These are phyloP conservation scores for Leptosomus discolor DNA, from an alignment of 2,113 vertebrate species.

Conservation along the genomic window DNA sequence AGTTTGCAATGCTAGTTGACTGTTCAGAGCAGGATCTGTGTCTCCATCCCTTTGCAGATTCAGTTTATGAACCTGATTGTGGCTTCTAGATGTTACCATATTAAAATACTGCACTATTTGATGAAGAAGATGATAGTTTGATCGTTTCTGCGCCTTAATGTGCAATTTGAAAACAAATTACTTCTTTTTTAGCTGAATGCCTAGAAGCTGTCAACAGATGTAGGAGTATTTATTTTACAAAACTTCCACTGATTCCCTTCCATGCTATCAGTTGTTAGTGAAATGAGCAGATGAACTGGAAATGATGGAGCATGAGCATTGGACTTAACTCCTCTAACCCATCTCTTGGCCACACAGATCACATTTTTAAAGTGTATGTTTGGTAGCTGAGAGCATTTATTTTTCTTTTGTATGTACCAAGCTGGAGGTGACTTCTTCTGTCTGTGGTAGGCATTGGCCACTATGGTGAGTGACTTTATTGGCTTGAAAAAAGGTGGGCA, in stretches of 20 bases:
- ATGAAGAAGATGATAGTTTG: neutral
- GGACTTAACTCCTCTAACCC: neutral
- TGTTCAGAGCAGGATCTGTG: neutral
- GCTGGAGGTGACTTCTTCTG: neutral
- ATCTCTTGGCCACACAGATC: neutral
- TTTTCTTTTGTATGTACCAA: neutral
- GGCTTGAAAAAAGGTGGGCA: neutral
- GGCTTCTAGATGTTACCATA: neutral
- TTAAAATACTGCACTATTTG: neutral
- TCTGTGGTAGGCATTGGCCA: neutral
- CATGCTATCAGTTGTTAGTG: neutral
- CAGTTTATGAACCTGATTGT: neutral
- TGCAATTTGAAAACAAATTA: neutral
- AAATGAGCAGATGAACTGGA: neutral
- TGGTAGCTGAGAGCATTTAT: neutral
- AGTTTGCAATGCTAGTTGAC: neutral
- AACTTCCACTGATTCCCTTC: neutral
- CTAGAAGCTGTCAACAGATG: neutral
- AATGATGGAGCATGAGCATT: neutral
- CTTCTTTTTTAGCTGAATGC: neutral
- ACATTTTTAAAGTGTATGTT: neutral
- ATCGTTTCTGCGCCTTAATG: neutral
- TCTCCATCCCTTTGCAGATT: neutral
- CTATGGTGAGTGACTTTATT: neutral
- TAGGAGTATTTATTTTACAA: neutral